Percentiles rank a stretch among this genome's conserved stretches.
Evolutionary conservation across 2,797 vertebrate genomes (phyloP).

Genomic region (Brotula barbata): DNA sequence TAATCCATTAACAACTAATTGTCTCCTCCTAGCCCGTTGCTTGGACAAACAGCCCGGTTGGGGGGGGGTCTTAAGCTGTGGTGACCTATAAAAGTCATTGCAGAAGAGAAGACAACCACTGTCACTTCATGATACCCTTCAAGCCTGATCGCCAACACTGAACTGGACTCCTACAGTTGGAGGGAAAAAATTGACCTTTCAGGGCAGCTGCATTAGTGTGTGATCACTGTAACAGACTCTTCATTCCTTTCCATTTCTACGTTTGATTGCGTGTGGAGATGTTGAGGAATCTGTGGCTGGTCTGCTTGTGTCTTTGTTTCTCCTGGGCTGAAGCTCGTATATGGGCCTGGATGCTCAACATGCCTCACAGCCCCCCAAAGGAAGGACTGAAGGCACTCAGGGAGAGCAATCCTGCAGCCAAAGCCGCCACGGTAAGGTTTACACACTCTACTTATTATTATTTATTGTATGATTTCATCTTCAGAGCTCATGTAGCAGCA

Average conservation of each 20-base stretch:
- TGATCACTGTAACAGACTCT: neutral
- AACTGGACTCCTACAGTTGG: neutral
- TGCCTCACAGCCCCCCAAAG: constrained; percentile 78
- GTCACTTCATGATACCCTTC: constrained; percentile 28
- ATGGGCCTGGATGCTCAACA: constrained; percentile 85
- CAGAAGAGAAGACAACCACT: constrained; percentile 35
- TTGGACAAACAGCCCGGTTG: constrained; percentile 73
- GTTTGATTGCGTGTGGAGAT: constrained; percentile 42
- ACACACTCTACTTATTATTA: too few species aligned
- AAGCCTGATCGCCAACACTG: constrained; percentile 13
- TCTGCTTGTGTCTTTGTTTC: constrained; percentile 64
- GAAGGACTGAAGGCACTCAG: constrained; percentile 57
- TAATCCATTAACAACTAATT: constrained; percentile 85
- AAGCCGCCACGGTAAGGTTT: constrained; percentile 65
- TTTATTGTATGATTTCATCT: too few species aligned
- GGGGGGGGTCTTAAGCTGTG: constrained; percentile 32
- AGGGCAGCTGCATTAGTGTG: neutral
- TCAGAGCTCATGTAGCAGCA: too few species aligned
- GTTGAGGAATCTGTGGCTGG: constrained; percentile 56
- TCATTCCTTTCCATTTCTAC: constrained; percentile 3
- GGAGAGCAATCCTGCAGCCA: constrained; percentile 47
- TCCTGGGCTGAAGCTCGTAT: constrained; percentile 70
- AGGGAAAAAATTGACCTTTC: neutral
- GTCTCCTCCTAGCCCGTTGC: constrained; percentile 78
- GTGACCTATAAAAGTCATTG: constrained; percentile 71